phyloP scores from a whole-genome alignment of 2,888 invertebrate species.

The Melolontha melolontha region DNA sequence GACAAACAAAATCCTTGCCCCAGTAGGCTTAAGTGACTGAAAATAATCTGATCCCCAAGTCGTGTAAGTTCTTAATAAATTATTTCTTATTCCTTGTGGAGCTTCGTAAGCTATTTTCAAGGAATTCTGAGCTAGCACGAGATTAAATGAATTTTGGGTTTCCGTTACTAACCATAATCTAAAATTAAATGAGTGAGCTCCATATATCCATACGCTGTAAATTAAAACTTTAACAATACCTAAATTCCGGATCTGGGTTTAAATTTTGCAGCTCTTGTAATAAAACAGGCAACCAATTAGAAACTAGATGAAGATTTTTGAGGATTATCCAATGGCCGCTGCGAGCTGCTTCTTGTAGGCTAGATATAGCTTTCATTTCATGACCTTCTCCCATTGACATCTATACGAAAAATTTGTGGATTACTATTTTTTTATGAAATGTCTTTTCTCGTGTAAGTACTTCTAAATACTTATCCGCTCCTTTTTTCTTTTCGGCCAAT shows the following conservation, averaged over 20 bases:
- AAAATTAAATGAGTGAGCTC: constrained; percentile 30
- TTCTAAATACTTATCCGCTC: constrained; percentile 70
- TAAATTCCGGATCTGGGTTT: constrained; percentile 69
- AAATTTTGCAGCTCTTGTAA: constrained; percentile 73
- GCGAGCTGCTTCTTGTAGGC: constrained; percentile 71
- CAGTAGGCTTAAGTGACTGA: constrained; percentile 57
- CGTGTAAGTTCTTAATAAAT: constrained; percentile 80
- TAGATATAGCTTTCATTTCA: constrained; percentile 72
- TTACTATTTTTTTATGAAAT: neutral
- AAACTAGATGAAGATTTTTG: constrained; percentile 84
- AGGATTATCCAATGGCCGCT: constrained; percentile 82
- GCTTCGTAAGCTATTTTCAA: constrained; percentile 86
- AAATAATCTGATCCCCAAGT: constrained; percentile 72
- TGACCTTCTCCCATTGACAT: constrained; percentile 87
- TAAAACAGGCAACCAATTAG: constrained; percentile 76
- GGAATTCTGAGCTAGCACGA: constrained; percentile 80
- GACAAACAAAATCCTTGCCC: constrained; percentile 74
- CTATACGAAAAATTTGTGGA: constrained; percentile 59
- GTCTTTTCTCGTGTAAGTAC: constrained; percentile 57
- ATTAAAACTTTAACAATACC: constrained; percentile 47
- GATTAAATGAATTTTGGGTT: constrained; percentile 80
- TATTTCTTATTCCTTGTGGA: constrained; percentile 88
- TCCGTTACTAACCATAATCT: constrained; percentile 90
- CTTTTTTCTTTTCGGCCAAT: constrained; percentile 69
- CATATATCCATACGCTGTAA: neutral